phyloP scores from a whole-genome alignment of 2,888 invertebrate genomes.

The Drosophila trichaetosa region DNA sequence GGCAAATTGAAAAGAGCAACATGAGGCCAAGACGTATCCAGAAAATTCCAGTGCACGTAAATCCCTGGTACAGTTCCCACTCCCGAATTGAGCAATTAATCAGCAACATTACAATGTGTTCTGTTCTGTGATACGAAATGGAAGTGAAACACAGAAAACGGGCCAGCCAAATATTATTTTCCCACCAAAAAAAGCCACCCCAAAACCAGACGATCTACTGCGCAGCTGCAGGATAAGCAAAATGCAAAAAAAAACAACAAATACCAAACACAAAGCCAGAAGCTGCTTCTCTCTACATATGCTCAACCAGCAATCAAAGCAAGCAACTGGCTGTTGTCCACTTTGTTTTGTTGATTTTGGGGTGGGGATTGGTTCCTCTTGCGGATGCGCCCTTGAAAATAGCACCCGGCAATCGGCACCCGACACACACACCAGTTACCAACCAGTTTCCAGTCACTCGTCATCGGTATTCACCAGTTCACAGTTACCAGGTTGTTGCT shows the following conservation, averaged over 20 bases:
- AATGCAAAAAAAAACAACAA: slow-evolving; percentile 8
- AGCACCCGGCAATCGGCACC: slow-evolving; percentile 36
- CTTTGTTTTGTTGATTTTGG: slow-evolving; percentile 43
- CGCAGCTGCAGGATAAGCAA: slow-evolving; percentile 69
- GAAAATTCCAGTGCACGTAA: slow-evolving; percentile 58
- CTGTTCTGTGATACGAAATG: slow-evolving; percentile 34
- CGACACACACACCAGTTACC: slow-evolving; percentile 26
- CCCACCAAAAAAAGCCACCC: slow-evolving; percentile 77
- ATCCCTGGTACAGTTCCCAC: slow-evolving; percentile 66
- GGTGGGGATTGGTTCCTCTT: slow-evolving; percentile 47
- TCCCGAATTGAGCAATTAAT: slow-evolving; percentile 61
- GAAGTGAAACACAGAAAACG: slow-evolving; percentile 47
- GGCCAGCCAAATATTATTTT: slow-evolving; percentile 63
- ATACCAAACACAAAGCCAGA: slow-evolving; percentile 18
- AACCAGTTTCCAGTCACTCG: slow-evolving; percentile 2
- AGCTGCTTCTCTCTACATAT: slow-evolving; percentile 16
- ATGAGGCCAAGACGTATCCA: slow-evolving; percentile 49
- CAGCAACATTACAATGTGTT: slow-evolving; percentile 33
- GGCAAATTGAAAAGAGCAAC: slow-evolving; percentile 62
- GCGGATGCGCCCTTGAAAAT: slow-evolving; percentile 71
- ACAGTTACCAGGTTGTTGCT: slow-evolving; percentile 62
- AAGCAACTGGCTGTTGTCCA: slow-evolving; percentile 63
- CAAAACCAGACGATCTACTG: slow-evolving; percentile 54
- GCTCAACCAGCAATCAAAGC: slow-evolving; percentile 29
- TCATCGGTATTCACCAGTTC: slow-evolving; percentile 34